Conservation (phyloP, 2,888 invertebrate species). For the Tenthredo scrophulariae region DNA sequence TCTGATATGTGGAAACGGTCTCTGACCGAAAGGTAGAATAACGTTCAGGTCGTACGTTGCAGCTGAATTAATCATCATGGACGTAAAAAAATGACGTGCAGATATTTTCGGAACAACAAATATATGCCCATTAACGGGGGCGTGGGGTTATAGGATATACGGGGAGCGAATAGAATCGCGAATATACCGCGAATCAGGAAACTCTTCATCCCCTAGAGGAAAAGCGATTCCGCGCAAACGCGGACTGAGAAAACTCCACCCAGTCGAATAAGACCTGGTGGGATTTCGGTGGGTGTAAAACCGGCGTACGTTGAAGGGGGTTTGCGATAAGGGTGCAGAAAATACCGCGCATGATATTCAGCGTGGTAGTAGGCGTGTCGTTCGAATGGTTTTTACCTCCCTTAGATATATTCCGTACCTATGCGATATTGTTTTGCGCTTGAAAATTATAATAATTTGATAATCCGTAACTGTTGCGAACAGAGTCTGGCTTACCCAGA, state of each 20-base stretch:
- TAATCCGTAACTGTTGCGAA: slow-evolving; percentile 78
- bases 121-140: not conserved
- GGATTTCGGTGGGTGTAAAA: not conserved
- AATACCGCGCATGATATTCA: slow-evolving; percentile 7
- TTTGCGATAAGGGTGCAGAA: slow-evolving; percentile 18
- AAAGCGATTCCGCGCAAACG: not conserved
- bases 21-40: not conserved
- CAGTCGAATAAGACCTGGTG: not conserved
- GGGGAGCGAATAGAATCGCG: slow-evolving; percentile 2
- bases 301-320: not conserved
- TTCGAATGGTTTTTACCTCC: not conserved
- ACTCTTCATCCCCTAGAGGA: not conserved
- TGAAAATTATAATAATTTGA: slow-evolving; percentile 78
- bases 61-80: too few relatives aligned
- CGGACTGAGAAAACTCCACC: slow-evolving; percentile 31
- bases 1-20: slow-evolving; percentile 12
- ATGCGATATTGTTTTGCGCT: slow-evolving; percentile 70
- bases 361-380: slow-evolving; percentile 9
- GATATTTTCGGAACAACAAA: not conserved
- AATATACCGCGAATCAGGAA: slow-evolving; percentile 35
- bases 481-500: slow-evolving; percentile 64
- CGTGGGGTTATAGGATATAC: not conserved
- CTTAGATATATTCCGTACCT: not conserved
- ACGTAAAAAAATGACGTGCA: not conserved
- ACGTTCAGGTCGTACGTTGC: not conserved